Evolutionary conservation across 2,113 vertebrate genomes (phyloP).

Genomic region (Ammodytes dubius): DNA sequence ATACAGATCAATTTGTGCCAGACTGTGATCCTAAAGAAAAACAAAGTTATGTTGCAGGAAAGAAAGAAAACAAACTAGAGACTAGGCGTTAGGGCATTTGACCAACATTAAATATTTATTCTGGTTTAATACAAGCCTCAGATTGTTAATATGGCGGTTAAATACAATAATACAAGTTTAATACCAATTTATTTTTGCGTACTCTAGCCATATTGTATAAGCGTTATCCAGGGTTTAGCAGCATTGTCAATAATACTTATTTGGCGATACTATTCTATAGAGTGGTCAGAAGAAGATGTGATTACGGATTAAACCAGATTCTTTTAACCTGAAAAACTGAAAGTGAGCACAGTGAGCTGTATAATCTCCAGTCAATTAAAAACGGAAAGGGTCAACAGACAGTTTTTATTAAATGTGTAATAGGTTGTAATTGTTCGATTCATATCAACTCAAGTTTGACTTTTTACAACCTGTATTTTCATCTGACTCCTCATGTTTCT

Average conservation of each 20-base stretch:
- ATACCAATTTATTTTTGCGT: not conserved
- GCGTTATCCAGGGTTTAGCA: not conserved
- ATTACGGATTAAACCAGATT: not conserved
- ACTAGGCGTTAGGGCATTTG: not conserved
- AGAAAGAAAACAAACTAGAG: conserved; percentile 23
- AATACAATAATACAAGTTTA: too few species aligned
- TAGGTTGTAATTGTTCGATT: too few species aligned
- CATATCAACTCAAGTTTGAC: not conserved
- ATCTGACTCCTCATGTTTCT: not conserved
- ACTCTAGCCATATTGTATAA: not conserved
- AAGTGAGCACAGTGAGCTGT: conserved; percentile 2
- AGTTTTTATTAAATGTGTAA: not conserved
- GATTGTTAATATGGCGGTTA: too few species aligned
- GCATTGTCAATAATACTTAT: too few species aligned
- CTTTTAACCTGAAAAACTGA: not conserved
- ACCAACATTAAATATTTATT: not conserved
- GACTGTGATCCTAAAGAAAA: conserved; percentile 80
- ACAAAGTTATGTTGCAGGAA: conserved; percentile 80
- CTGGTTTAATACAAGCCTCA: not conserved
- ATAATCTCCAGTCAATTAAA: too few species aligned
- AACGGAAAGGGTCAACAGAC: not conserved
- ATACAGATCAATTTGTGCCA: conserved; percentile 66
- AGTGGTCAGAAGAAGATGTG: not conserved
- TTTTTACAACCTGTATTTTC: not conserved
- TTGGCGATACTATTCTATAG: not conserved